Evolutionary conservation across 1,140 invertebrate species (phyloP), one percentile per base, ranked within the genome.

Genomic region (Spodoptera frugiperda): DNA sequence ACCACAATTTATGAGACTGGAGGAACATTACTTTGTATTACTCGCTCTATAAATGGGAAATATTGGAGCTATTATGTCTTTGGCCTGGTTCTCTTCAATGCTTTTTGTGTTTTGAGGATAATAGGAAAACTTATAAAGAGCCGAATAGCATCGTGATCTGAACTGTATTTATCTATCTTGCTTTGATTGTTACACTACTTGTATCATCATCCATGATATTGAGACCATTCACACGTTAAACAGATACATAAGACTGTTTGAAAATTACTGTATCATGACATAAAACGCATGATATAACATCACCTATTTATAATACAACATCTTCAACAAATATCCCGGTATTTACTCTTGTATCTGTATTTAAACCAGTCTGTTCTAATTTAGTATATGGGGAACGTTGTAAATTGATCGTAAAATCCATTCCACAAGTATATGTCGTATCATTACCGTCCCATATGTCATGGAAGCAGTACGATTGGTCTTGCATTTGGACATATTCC

Each of bases 401-500:
- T 51, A 51, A 51, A 68, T 14, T 68, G 14, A 33, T 48, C 65
- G 12, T 51, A 53, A 53, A 51, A 25, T 15, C 17, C 19, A 17
- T 21, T 44, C 2, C 1, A 30, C 2, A 53, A 49, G 17, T 48
- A 11, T 51, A n/a, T 44, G 11, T 44, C 39, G 44, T 21, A 2
- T 65, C 11, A 21, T 39, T 39, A 39, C 33, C 33, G 33, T 19
- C 44, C 61, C 44, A 33, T n/a, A 30, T 68, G 30, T 51, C 48
- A 33, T 15, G 39, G 15, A 39, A 51, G 48, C 12, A 4, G 14
- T 68, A 12, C 21, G 65, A 68, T 68, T 53, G n/a, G 44, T 49
- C 19, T 65, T 9, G 17, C 44, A 49, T 65, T 53, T 68, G 65
- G 65, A 68, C 46, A 51, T 8, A 15, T 2, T 68, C 65, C 65